A percentile compares a stretch with the other conserved stretches of the same genome.
These are phyloP conservation scores for Boloria euphrosyne DNA, from an alignment of 2,888 invertebrate species.

Conservation along the genomic window DNA sequence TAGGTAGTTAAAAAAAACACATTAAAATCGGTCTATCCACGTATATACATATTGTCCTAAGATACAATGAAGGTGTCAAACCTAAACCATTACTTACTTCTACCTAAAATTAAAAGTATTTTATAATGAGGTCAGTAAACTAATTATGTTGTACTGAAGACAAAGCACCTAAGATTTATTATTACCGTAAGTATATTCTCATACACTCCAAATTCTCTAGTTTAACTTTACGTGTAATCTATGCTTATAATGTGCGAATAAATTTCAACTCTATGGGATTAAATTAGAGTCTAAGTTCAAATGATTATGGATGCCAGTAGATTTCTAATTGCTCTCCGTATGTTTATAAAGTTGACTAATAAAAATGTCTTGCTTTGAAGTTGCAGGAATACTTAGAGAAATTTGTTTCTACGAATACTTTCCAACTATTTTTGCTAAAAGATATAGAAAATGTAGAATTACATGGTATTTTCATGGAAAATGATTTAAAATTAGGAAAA, in stretches of 20 bases:
- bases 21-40: too few species aligned
- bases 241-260: not conserved
- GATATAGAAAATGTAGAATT: not conserved
- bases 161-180: conserved; percentile 10
- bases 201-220: conserved; percentile 14
- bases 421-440: not conserved
- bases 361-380: conserved; percentile 42
- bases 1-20: too few species aligned
- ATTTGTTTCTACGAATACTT: not conserved
- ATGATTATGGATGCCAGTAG: not conserved
- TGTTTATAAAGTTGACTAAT: conserved; percentile 34
- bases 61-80: too few species aligned
- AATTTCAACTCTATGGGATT: not conserved
- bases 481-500: too few species aligned
- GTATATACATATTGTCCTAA: too few species aligned
- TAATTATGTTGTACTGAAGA: not conserved
- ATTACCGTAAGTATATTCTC: conserved; percentile 13
- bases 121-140: too few species aligned
- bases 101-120: too few species aligned
- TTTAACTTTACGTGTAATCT: conserved; percentile 7
- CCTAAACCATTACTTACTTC: too few species aligned
- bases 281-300: conserved; percentile 11
- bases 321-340: conserved; percentile 30
- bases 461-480: not conserved
- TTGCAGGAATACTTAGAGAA: conserved; percentile 23